These are phyloP conservation scores for Pangasius macronema DNA, from an alignment of 2,797 vertebrate genomes.

Conservation along the genomic window DNA sequence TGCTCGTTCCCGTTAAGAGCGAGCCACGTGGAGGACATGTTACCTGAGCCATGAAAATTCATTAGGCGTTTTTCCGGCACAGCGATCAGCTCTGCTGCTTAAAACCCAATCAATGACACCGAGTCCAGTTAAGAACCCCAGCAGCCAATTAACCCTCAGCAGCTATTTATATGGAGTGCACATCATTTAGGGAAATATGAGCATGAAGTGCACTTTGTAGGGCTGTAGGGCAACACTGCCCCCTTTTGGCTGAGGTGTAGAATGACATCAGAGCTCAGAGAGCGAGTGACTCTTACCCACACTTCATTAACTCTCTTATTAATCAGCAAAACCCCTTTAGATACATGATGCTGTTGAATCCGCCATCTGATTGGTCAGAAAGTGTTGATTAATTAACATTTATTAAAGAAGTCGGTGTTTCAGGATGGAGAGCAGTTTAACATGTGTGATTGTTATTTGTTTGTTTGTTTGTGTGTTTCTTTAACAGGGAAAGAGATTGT, in stretches of 20 bases:
- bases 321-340: not conserved
- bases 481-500: not conserved
- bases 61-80: constrained; percentile 40
- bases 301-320: not conserved
- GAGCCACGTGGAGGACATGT: constrained; percentile 33
- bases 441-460: not conserved
- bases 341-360: not conserved
- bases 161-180: constrained; percentile 22
- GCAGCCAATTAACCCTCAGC: constrained; percentile 47
- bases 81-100: constrained; percentile 35
- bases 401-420: not conserved
- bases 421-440: not conserved
- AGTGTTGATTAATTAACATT: not conserved
- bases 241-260: constrained; percentile 7
- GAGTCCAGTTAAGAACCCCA: constrained; percentile 35
- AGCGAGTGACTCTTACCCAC: not conserved
- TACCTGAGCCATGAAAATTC: constrained; percentile 45
- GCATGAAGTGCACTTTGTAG: not conserved
- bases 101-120: constrained; percentile 44
- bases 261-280: not conserved
- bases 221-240: constrained; percentile 41
- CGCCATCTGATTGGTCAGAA: not conserved
- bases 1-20: constrained; percentile 10
- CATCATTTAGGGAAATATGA: constrained; percentile 2
- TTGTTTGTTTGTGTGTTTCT: not conserved